Evolutionary conservation across 2,888 invertebrate species (phyloP).

Genomic region (Dilophus febrilis): DNA sequence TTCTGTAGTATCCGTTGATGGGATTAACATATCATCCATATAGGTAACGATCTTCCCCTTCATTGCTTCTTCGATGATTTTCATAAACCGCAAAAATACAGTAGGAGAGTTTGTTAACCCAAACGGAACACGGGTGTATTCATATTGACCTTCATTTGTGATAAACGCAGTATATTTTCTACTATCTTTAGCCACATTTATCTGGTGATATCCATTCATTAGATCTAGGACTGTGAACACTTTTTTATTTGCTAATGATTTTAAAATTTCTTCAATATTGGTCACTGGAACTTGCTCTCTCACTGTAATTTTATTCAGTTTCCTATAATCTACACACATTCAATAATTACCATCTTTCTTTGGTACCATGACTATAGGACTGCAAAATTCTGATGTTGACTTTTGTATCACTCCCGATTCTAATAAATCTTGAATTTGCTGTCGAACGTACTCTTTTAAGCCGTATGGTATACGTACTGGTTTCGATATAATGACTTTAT

Average conservation of each 20-base stretch:
- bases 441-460: too few relatives aligned
- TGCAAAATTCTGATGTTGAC: too few relatives aligned
- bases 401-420: too few relatives aligned
- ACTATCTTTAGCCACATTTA: neutral
- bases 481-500: too few relatives aligned
- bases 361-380: neutral
- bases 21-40: slow-evolving; percentile 5
- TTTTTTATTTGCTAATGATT: neutral
- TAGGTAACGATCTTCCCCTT: slow-evolving; percentile 3
- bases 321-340: neutral
- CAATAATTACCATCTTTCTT: neutral
- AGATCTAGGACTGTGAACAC: neutral
- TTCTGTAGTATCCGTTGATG: slow-evolving; percentile 11
- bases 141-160: slow-evolving; percentile 10
- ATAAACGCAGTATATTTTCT: neutral
- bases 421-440: too few relatives aligned
- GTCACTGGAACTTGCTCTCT: neutral
- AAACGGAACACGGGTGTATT: slow-evolving; percentile 13
- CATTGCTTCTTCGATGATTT: slow-evolving; percentile 15
- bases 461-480: too few relatives aligned
- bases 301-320: neutral
- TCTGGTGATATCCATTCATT: slow-evolving; percentile 3
- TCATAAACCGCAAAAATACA: slow-evolving; percentile 18
- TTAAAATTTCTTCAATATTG: neutral
- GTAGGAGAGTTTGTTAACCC: slow-evolving; percentile 15